These are phyloP conservation scores for Eulemur coronatus DNA, from an alignment of 2,797 vertebrate genomes.

Conservation along the genomic window DNA sequence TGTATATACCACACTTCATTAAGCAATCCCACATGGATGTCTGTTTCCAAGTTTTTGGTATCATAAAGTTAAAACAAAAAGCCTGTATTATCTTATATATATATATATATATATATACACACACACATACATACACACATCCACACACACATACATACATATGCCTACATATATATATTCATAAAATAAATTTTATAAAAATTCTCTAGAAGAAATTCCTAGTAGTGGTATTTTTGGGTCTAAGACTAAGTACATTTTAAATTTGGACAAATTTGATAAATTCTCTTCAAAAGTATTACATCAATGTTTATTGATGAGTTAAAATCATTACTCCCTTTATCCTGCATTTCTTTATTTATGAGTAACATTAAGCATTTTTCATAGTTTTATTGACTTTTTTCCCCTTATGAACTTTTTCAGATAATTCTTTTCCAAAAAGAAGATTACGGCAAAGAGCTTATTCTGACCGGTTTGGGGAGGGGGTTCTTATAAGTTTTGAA, in stretches of 20 bases:
- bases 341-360: slow-evolving; percentile 53
- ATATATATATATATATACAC: too few species aligned
- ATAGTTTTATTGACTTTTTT: slow-evolving; percentile 37
- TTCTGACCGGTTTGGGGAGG: slow-evolving; percentile 54
- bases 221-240: neutral
- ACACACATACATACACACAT: neutral
- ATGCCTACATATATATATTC: too few species aligned
- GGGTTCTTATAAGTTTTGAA: neutral
- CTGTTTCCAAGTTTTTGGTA: neutral
- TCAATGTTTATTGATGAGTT: slow-evolving; percentile 17
- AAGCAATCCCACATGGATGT: neutral
- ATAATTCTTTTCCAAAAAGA: slow-evolving; percentile 14
- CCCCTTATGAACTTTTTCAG: neutral
- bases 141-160: neutral
- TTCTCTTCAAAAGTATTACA: slow-evolving; percentile 11
- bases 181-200: neutral
- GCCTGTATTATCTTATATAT: neutral
- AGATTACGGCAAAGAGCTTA: neutral
- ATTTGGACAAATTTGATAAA: slow-evolving; percentile 28
- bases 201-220: slow-evolving; percentile 5
- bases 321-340: slow-evolving; percentile 36
- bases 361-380: slow-evolving; percentile 58
- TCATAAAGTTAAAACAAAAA: neutral
- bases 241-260: slow-evolving; percentile 17
- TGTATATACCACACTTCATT: neutral